A percentile compares a stretch with the other conserved stretches of the same genome.
Evolutionary conservation across 2,113 vertebrate genomes (phyloP).

Genomic region (Irena cyanogastra): DNA sequence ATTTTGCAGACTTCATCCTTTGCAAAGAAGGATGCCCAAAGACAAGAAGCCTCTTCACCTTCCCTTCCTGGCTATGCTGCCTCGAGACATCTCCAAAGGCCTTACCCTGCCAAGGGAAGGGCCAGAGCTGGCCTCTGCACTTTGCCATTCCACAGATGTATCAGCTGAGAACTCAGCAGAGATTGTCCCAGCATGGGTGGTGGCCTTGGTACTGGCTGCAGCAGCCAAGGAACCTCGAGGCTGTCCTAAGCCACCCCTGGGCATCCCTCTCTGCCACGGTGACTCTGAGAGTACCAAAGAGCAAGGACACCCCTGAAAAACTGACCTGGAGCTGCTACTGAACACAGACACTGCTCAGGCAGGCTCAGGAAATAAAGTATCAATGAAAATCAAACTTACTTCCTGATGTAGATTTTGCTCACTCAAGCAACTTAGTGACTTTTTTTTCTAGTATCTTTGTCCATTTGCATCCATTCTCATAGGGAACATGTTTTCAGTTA

Average conservation of each 20-base stretch:
- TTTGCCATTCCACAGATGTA: background rate
- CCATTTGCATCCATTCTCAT: background rate
- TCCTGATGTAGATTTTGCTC: background rate
- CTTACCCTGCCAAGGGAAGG: background rate
- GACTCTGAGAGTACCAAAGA: background rate
- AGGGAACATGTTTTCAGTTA: background rate
- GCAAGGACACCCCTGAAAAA: background rate
- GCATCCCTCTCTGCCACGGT: background rate
- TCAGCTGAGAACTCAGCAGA: background rate
- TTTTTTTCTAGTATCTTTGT: background rate
- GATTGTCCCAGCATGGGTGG: accelerated
- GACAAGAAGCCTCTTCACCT: background rate
- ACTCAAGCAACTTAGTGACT: background rate
- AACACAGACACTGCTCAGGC: background rate
- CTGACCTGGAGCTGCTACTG: background rate
- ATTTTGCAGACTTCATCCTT: background rate
- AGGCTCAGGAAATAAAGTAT: background rate
- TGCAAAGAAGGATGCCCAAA: background rate
- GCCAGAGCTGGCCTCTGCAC: background rate
- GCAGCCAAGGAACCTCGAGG: background rate
- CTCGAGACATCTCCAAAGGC: background rate
- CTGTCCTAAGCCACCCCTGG: background rate
- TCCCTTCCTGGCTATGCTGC: background rate
- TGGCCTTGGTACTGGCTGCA: accelerated
- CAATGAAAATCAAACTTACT: background rate